Conservation (phyloP, 2,113 vertebrate genomes). For the Euleptes europaea region DNA sequence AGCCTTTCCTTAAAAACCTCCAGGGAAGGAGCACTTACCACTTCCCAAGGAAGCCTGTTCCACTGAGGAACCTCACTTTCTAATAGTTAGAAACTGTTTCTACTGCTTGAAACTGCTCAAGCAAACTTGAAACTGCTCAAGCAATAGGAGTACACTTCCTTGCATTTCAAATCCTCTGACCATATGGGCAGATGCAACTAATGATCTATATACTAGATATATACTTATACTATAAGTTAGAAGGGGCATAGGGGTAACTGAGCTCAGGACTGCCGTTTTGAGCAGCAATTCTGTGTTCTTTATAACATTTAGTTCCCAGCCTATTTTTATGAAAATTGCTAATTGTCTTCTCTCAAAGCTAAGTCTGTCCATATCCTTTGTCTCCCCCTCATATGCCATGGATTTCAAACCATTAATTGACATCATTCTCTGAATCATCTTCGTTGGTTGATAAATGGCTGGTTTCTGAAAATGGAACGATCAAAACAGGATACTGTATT, state of each 20-base stretch:
- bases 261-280: not conserved
- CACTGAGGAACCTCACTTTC: no score
- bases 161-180: no score
- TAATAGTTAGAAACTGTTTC: no score
- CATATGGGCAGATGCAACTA: no score
- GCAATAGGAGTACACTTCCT: no score
- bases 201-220: no score
- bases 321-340: not conserved
- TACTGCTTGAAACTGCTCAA: no score
- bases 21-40: no score
- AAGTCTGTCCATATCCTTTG: not conserved
- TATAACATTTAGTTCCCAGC: not conserved
- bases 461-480: not conserved
- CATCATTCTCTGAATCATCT: slow-evolving; percentile 3
- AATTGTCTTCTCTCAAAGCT: not conserved
- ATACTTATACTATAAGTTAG: no score
- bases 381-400: not conserved
- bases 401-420: not conserved
- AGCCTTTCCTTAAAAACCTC: no score
- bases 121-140: no score
- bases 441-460: not conserved
- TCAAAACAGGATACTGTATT: slow-evolving; percentile 6
- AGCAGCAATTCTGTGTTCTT: not conserved
- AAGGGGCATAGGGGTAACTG: not conserved
- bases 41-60: no score